Base-by-base conservation (phyloP, 1,140 invertebrate genomes). In the Scaptodrosophila lebanonensis region DNA sequence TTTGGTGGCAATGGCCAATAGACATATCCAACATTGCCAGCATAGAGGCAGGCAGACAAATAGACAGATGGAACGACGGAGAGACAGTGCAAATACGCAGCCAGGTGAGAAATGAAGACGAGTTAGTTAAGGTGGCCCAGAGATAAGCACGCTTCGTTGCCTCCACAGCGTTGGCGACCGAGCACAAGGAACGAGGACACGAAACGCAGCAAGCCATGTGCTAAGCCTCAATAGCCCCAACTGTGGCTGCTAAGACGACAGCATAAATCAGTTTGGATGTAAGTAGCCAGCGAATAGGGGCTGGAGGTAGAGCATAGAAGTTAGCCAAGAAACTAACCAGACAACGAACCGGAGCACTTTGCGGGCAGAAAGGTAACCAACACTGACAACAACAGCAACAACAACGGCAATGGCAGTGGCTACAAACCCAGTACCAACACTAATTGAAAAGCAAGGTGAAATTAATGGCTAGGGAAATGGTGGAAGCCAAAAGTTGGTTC, bases 81-180 rank as follows among this genome's bases (percentile, higher is more conserved):
- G 25, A 60, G 33, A 49, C 64, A 56, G 44, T 36, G 77, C 66
- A 82, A 82, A 82, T 72, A 82, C 62, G 51, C 76, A 83, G 29
- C 72, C 67, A 72, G 73, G 67, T 84, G 77, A 72, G 72, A 83
- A 83, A 83, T 83, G 79, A 83, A 83, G 77, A 83, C 68, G 79
- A 82, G 76, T 83, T 83, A 62, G 77, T 83, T 69, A 83, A 72
- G 67, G 51, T 48, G 36, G 52, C 43, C 47, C 32, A 56, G 29
- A 56, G 68, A 79, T 79, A 70, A 73, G 57, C 44, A 54, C 57
- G 57, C 57, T 49, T 54, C 62, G 50, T 30, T 49, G 59, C 44
- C 11, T 1, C n/a, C 11, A 3, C n/a, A 25, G 22, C 9, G 27
- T 30, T 40, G 13, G 1, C 29, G 32, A 7, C 39, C 66, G n/a